Conservation (phyloP, 2,888 invertebrate genomes). For the Philhelius pedissequus region DNA sequence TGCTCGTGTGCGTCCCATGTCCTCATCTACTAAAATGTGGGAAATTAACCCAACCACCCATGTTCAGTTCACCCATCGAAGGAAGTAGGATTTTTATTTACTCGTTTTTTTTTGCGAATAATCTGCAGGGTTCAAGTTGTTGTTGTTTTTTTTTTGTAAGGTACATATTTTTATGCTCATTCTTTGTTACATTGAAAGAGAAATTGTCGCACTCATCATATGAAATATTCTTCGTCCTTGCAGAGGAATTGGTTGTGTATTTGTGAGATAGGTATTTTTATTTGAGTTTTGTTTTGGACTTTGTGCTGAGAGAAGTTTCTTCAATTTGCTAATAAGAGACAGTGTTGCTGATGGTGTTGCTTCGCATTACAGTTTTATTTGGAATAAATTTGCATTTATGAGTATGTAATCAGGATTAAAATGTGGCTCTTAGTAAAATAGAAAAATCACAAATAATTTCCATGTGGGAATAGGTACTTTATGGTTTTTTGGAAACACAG, state of each 20-base stretch:
- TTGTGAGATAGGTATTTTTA: neutral
- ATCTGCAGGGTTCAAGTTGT: conserved; percentile 22
- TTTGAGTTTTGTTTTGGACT: neutral
- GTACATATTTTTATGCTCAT: conserved; percentile 21
- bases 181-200: neutral
- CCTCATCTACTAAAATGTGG: neutral
- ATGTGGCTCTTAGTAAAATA: no score
- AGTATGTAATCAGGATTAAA: no score
- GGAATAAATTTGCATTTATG: neutral
- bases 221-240: conserved; percentile 41
- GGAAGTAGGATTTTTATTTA: neutral
- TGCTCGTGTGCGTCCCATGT: conserved; percentile 12
- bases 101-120: neutral
- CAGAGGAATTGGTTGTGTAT: neutral
- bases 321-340: conserved; percentile 17
- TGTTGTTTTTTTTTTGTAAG: conserved; percentile 15
- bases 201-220: conserved; percentile 21
- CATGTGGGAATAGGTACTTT: no score
- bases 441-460: no score
- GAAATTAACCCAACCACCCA: neutral
- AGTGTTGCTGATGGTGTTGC: conserved; percentile 43
- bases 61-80: conserved; percentile 17
- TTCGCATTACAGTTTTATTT: neutral
- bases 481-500: no score
- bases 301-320: neutral